Evolutionary conservation across 2,113 vertebrate species (phyloP).

Genomic region (Taxidea taxus): DNA sequence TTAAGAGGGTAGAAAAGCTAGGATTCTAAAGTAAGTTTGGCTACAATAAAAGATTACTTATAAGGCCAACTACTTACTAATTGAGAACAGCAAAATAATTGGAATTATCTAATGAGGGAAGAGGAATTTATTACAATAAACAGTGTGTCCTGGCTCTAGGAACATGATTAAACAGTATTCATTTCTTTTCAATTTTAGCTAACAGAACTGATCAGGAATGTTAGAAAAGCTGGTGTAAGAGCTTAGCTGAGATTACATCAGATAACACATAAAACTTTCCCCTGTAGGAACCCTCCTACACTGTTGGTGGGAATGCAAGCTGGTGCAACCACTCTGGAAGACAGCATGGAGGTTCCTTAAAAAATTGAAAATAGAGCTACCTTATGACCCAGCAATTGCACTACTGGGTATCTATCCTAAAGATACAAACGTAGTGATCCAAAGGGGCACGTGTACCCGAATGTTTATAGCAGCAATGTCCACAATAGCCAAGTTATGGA

Average conservation of each 20-base stretch:
- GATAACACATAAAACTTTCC: neutral
- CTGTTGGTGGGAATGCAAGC: too few species aligned
- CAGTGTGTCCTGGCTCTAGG: neutral
- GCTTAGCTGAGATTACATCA: neutral
- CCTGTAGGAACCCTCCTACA: too few species aligned
- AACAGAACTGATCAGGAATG: constrained; percentile 1
- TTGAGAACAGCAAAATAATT: neutral
- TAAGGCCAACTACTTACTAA: neutral
- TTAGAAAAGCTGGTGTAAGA: neutral
- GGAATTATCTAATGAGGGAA: constrained; percentile 10
- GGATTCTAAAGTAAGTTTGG: neutral
- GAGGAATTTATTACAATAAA: constrained; percentile 2
- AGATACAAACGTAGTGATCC: too few species aligned
- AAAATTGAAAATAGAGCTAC: too few species aligned
- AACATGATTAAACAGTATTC: neutral
- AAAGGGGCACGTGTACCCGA: too few species aligned
- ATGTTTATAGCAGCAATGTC: too few species aligned
- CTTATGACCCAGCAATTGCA: too few species aligned
- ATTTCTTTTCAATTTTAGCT: neutral
- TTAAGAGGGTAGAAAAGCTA: neutral
- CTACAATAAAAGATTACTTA: neutral
- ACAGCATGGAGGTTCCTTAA: too few species aligned
- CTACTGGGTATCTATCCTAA: too few species aligned
- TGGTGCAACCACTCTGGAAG: too few species aligned
- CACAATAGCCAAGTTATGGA: too few species aligned